Conservation (phyloP, 2,888 invertebrate species). For the Auanema sp. region DNA sequence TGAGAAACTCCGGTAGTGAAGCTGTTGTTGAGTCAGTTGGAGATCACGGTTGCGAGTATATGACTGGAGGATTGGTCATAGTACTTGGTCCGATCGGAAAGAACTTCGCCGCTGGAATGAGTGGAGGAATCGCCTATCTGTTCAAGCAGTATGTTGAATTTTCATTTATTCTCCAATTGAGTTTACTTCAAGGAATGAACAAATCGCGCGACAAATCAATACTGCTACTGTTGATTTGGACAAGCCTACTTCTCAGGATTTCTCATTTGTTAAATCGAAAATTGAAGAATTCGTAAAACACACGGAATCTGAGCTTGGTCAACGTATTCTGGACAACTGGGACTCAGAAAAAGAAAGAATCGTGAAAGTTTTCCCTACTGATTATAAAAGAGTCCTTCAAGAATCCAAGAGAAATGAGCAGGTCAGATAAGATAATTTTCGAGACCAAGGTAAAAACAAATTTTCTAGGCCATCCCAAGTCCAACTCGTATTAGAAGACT, state of each 20-base stretch:
- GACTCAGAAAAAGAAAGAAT: constrained; percentile 77
- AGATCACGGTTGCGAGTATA: constrained; percentile 99
- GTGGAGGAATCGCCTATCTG: constrained; percentile 92
- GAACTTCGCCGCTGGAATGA: constrained; percentile 99
- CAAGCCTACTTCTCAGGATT: constrained; percentile 77
- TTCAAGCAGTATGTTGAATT: constrained; percentile 73
- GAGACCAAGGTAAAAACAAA: neutral
- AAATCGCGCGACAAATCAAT: constrained; percentile 73
- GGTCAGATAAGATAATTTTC: no score
- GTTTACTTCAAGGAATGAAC: constrained; percentile 18
- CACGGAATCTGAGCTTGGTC: constrained; percentile 85
- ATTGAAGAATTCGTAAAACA: constrained; percentile 80
- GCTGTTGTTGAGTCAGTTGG: constrained; percentile 97
- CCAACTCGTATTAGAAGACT: constrained; percentile 33
- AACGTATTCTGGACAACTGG: constrained; percentile 80
- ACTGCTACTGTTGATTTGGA: constrained; percentile 90
- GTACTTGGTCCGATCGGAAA: constrained; percentile 91
- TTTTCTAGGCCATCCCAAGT: neutral
- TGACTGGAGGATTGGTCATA: constrained; percentile 84
- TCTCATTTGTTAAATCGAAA: constrained; percentile 76
- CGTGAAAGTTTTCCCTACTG: constrained; percentile 94
- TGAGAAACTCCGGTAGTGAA: constrained; percentile 91
- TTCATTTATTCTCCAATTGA: constrained; percentile 5
- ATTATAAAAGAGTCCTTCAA: constrained; percentile 87
- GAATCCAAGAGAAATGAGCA: constrained; percentile 79